Evolutionary conservation across 2,113 vertebrate species (phyloP).

Genomic region (Cariama cristata): DNA sequence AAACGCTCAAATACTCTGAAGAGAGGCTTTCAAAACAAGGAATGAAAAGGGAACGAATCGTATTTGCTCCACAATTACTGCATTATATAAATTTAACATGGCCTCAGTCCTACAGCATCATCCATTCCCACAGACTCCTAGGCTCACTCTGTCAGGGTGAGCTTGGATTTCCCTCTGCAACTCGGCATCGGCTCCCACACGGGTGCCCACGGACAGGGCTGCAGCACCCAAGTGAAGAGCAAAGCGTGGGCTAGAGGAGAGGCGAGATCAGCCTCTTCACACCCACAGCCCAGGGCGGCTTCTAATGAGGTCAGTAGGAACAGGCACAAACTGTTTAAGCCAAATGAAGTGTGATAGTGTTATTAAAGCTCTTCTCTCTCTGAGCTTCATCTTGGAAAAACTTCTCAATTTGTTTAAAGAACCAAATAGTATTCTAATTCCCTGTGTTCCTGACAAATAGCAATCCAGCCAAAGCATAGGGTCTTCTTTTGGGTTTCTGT

Average conservation of each 20-base stretch:
- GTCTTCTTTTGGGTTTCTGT: background rate
- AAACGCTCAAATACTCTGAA: conserved; percentile 24
- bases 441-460: background rate
- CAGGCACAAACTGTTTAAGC: background rate
- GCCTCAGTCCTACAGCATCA: background rate
- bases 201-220: background rate
- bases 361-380: background rate
- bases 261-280: background rate
- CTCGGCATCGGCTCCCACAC: accelerated
- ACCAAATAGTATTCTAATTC: background rate
- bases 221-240: background rate
- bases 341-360: background rate
- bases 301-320: background rate
- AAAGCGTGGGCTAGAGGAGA: background rate
- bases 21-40: conserved; percentile 56
- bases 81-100: background rate
- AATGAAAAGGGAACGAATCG: background rate
- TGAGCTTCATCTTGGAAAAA: background rate
- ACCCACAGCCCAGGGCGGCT: background rate
- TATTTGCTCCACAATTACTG: conserved; percentile 34
- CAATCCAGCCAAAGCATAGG: background rate
- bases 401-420: background rate
- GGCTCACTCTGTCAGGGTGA: background rate
- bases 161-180: background rate
- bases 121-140: background rate